Conservation (phyloP, 2,888 invertebrate genomes). For the Apodemia zela region DNA sequence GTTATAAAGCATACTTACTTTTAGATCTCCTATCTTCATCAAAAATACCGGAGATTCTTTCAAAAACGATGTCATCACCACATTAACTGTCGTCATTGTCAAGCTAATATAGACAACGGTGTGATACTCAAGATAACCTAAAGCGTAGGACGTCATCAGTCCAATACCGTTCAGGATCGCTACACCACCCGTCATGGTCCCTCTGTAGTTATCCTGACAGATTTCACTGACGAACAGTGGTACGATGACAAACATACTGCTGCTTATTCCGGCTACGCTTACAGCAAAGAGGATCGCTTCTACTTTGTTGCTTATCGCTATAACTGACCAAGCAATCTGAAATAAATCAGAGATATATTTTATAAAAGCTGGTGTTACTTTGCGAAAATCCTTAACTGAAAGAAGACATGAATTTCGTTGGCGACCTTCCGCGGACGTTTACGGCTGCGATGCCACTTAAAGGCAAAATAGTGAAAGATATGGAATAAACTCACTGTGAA, state of each 20-base stretch:
- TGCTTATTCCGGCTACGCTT: background rate
- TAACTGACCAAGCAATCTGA: background rate
- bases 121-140: background rate
- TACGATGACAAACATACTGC: background rate
- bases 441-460: too few species aligned
- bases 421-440: too few species aligned
- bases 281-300: background rate
- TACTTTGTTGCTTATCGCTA: background rate
- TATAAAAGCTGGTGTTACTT: too few species aligned
- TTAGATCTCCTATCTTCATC: slow-evolving; percentile 1
- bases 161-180: background rate
- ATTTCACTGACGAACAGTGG: slow-evolving; percentile 1
- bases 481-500: too few species aligned
- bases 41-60: background rate
- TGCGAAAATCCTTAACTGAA: too few species aligned
- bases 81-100: background rate
- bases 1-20: background rate
- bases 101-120: background rate
- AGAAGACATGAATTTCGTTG: background rate
- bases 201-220: background rate
- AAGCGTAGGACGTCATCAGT: background rate
- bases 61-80: background rate
- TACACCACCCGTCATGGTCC: background rate
- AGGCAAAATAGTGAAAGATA: too few species aligned
- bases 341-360: background rate